Evolutionary conservation across 2,113 vertebrate species (phyloP).

Genomic region (Sialia sialis): DNA sequence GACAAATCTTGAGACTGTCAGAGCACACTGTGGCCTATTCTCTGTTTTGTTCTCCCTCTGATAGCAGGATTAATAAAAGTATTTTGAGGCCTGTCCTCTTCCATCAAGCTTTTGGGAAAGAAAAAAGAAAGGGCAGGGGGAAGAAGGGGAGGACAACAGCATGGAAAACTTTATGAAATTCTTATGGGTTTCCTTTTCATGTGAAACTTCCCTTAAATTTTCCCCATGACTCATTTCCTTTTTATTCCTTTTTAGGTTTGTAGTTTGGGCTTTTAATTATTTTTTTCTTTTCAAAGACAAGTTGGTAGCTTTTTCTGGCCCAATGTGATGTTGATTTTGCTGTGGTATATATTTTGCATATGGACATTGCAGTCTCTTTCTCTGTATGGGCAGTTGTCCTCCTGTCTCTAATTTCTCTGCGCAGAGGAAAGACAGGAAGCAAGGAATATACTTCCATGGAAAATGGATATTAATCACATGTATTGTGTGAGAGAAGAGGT

Average conservation of each 20-base stretch:
- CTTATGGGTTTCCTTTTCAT: slow-evolving; percentile 42
- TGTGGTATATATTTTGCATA: not conserved
- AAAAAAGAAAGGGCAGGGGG: not conserved
- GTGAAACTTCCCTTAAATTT: slow-evolving; percentile 45
- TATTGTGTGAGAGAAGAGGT: not conserved
- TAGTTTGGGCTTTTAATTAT: not conserved
- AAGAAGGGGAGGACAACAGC: not conserved
- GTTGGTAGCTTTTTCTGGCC: not conserved
- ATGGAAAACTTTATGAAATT: slow-evolving; percentile 47
- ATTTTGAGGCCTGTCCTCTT: not conserved
- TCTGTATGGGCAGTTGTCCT: not conserved
- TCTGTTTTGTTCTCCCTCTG: not conserved
- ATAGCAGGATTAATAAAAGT: not conserved
- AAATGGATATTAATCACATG: not conserved
- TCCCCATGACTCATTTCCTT: slow-evolving; percentile 41
- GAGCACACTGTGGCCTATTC: not conserved
- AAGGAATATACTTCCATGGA: not conserved
- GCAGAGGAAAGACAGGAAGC: not conserved
- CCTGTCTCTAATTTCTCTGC: not conserved
- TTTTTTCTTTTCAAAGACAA: not conserved
- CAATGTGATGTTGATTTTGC: not conserved
- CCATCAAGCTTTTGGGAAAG: not conserved
- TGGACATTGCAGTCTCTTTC: not conserved
- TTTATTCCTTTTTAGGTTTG: not conserved
- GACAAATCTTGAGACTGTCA: not conserved